Evolutionary conservation across 2,888 invertebrate genomes (phyloP).

Genomic region (Mythimna pallens): DNA sequence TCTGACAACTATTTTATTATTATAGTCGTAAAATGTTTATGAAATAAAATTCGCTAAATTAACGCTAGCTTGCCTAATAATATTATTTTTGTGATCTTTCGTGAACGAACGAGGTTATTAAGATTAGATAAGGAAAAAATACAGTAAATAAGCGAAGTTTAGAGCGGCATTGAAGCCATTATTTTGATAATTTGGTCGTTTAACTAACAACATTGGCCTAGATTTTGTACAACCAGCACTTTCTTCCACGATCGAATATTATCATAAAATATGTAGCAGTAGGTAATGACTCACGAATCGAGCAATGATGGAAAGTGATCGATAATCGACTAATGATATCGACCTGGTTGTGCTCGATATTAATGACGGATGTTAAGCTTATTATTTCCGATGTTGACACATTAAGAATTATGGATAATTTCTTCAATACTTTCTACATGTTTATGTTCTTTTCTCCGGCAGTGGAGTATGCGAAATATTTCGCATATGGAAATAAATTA

Average conservation of each 20-base stretch:
- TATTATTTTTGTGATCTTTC: constrained; percentile 28
- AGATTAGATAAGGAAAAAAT: constrained; percentile 37
- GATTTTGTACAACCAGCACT: constrained; percentile 70
- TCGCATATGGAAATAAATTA: neutral
- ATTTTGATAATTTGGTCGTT: constrained; percentile 36
- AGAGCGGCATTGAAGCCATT: constrained; percentile 9
- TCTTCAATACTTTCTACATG: constrained; percentile 51
- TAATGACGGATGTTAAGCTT: constrained; percentile 49
- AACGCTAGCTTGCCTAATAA: neutral
- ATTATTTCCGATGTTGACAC: constrained; percentile 46
- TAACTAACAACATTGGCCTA: constrained; percentile 66
- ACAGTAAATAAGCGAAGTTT: constrained; percentile 11
- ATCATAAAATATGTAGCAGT: constrained; percentile 76
- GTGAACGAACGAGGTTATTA: constrained; percentile 10
- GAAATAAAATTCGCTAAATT: constrained; percentile 7
- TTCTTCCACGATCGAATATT: constrained; percentile 72
- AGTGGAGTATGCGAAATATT: neutral
- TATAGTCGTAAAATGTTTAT: constrained; percentile 8
- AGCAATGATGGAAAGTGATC: constrained; percentile 76
- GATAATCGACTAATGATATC: constrained; percentile 78
- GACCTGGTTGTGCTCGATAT: constrained; percentile 71
- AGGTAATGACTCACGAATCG: constrained; percentile 76
- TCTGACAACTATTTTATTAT: neutral
- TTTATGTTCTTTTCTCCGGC: neutral
- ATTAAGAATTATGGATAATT: constrained; percentile 53